Base-by-base conservation (phyloP, 1,140 invertebrate genomes). In the Aplysia californica region DNA sequence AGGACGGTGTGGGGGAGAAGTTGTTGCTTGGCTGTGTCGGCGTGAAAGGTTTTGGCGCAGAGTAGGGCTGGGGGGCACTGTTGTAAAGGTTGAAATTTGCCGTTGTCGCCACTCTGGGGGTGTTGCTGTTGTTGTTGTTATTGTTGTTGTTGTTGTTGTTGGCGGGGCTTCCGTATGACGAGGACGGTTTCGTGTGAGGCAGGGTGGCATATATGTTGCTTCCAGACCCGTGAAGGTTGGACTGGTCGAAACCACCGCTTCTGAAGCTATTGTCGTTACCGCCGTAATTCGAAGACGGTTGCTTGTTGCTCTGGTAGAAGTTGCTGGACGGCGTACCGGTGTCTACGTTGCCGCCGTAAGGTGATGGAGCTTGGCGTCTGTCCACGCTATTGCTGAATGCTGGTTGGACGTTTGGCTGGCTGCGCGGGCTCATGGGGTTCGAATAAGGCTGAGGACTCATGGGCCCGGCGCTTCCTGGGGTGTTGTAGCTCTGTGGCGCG, bases 31-130 rank as follows among this genome's bases (percentile, higher is more conserved):
- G 59, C 26, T 68, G 68, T 36, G 61, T 73, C 59, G 56, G 75
- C 50, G 58, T 65, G 72, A 68, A 76, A 76, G 23, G 35, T 36
- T 69, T 79, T 56, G 65, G 70, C 36, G n/a, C 44, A 26, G 55
- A 50, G 35, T 66, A 66, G 20, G 50, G 29, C 35, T 78, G 68
- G 35, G 68, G 31, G 4, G 59, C 18, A 5, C 15, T 64, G 72
- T 61, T 72, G 71, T 69, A 35, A n/a, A n/a, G n/a, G n/a, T n/a
- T n/a, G n/a, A n/a, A n/a, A n/a, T n/a, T n/a, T n/a, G n/a, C n/a
- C n/a, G n/a, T n/a, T n/a, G n/a, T n/a, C n/a, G n/a, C n/a, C n/a
- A n/a, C n/a, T n/a, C n/a, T n/a, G n/a, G n/a, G n/a, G 55, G 18
- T 64, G 67, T 61, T 73, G 70, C 18, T 31, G 55, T 23, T 38